Evolutionary conservation across 2,113 vertebrate species (phyloP).

Genomic region (Catharus minimus): DNA sequence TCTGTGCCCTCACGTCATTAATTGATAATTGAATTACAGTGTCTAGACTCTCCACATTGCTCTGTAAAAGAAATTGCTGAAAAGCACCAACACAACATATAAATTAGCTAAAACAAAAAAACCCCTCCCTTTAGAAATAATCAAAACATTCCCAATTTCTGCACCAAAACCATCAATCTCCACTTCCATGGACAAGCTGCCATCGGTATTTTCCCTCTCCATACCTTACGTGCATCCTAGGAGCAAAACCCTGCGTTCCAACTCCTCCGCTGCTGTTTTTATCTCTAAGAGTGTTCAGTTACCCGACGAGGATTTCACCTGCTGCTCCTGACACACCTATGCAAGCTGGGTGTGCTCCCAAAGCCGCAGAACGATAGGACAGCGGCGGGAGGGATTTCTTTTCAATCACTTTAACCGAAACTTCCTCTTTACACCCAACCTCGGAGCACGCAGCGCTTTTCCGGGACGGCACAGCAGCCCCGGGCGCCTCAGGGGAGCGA

Average conservation of each 20-base stretch:
- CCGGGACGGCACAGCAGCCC: not conserved
- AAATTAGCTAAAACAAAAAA: not conserved
- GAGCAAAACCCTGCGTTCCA: not conserved
- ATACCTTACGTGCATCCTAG: fast-evolving
- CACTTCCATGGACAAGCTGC: not conserved
- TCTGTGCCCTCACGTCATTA: not conserved
- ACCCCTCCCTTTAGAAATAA: not conserved
- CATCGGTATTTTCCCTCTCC: not conserved
- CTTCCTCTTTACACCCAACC: not conserved
- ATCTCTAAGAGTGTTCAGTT: not conserved
- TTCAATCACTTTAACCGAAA: not conserved
- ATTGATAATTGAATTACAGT: not conserved
- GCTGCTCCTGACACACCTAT: not conserved
- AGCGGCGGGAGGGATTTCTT: not conserved
- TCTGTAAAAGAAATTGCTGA: not conserved
- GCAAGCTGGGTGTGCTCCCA: not conserved
- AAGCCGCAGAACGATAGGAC: not conserved
- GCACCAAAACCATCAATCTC: not conserved
- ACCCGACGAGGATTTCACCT: not conserved
- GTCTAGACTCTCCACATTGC: not conserved
- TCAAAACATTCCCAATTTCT: not conserved
- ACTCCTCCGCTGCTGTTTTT: not conserved
- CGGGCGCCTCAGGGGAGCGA: not conserved
- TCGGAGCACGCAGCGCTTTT: not conserved
- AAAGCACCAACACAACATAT: not conserved